A percentile compares a stretch with the other conserved stretches of the same genome.
These are phyloP conservation scores for Chaenocephalus aceratus DNA, from an alignment of 2,113 vertebrate genomes.

Conservation along the genomic window DNA sequence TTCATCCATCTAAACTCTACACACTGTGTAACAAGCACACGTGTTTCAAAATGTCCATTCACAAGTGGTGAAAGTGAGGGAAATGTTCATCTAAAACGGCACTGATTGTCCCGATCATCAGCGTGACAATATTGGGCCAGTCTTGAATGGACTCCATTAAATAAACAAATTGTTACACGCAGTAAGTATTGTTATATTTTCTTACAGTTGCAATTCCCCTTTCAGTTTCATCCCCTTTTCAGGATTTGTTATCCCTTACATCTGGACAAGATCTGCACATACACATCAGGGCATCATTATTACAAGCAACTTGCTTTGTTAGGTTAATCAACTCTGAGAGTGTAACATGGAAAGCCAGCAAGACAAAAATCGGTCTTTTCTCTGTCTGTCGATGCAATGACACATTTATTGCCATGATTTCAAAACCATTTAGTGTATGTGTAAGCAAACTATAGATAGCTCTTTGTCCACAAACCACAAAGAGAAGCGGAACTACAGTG, in stretches of 20 bases:
- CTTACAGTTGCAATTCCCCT: not conserved
- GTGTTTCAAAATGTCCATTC: not conserved
- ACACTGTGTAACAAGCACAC: not conserved
- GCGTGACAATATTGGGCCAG: not conserved
- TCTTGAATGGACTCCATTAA: not conserved
- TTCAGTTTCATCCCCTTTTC: not conserved
- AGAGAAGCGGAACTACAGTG: constrained; percentile 21
- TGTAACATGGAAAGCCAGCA: not conserved
- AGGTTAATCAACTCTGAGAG: not conserved
- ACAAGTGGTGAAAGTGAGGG: not conserved
- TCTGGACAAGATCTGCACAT: not conserved
- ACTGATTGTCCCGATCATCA: not conserved
- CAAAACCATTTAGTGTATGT: constrained; percentile 17
- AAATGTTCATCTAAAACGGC: not conserved
- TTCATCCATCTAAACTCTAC: too few species aligned
- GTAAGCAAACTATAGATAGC: constrained; percentile 9
- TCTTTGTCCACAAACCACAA: constrained; percentile 37
- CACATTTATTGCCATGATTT: constrained; percentile 37
- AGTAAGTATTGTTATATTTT: not conserved
- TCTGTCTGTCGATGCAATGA: not conserved
- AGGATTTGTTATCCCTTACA: not conserved
- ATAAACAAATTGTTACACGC: not conserved
- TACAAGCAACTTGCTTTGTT: constrained; percentile 5
- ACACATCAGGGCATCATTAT: not conserved
- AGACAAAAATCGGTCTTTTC: constrained; percentile 4